Evolutionary conservation across 2,888 invertebrate genomes (phyloP), one percentile per base, ranked within the genome.

Genomic region (Xylota sylvarum): DNA sequence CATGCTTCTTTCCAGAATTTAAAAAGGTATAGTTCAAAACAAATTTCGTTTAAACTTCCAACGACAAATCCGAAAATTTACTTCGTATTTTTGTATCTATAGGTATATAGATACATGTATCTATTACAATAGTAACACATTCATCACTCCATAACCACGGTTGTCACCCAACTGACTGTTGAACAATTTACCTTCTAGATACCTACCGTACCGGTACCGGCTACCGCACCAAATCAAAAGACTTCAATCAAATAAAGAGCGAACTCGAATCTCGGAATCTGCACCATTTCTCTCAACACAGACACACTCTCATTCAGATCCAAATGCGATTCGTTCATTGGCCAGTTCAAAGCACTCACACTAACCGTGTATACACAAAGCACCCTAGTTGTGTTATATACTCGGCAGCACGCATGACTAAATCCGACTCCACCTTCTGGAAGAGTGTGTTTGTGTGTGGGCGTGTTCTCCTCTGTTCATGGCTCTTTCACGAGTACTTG

Each of bases 391-490:
- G 32, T 1, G 4, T 14, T 86, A 86, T 86, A 73, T 86, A 86
- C 78, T 43, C 12, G 5, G 6, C 19, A 83, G n/a, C 27, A 79
- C 87, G 87, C 87, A 87, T 87, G 87, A 76, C 83, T 55, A 55
- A 70, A 60, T 19, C 17, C 40, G 56, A 69, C 74, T 79, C 87
- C 83, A 65, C 87, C 87, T 74, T 52, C 46, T 43, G 37, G 1
- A n/a, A 4, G 10, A 35, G n/a, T 48, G 81, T 72, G 23, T 70
- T 37, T 77, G 76, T 62, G 30, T 5, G 50, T 1, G 64, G 80
- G 84, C 84, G 80, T 73, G 73, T 84, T 84, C 56, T 43, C 12
- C 56, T 43, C 12, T 9, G 19, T 50, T 17, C 17, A 43, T 52
- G 52, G 14, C 43, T 35, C 30, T 40, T 58, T 50, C 43, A 43